Evolutionary conservation across 2,797 vertebrate species (phyloP).

Genomic region (Coregonus ussuriensis): DNA sequence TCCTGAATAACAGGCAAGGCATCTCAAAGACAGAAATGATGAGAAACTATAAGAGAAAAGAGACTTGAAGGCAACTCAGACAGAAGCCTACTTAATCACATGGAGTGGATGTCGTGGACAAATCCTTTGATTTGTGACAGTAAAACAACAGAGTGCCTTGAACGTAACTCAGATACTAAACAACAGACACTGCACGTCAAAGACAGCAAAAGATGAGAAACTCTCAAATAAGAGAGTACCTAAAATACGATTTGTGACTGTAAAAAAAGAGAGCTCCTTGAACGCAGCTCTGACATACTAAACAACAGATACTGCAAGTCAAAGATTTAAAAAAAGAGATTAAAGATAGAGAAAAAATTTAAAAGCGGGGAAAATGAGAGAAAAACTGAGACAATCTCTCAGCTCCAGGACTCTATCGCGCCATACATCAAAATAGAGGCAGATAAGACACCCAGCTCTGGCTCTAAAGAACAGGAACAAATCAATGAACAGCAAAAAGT

Average conservation of each 20-base stretch:
- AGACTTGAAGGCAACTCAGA: background rate
- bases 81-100: background rate
- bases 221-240: background rate
- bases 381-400: background rate
- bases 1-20: background rate
- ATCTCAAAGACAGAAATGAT: background rate
- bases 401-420: constrained; percentile 22
- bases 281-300: background rate
- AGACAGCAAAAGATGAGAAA: background rate
- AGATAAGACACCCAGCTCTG: constrained; percentile 13
- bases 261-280: background rate
- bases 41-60: background rate
- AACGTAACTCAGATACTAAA: background rate
- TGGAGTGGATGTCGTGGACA: background rate
- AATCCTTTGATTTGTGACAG: background rate
- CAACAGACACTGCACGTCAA: background rate
- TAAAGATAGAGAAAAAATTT: no score
- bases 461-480: constrained; percentile 30
- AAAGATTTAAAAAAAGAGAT: no score
- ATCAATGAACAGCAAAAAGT: constrained; percentile 26
- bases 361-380: background rate
- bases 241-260: background rate
- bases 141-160: background rate
- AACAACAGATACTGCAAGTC: background rate
- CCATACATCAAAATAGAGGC: constrained; percentile 25